phyloP scores from a whole-genome alignment of 2,888 invertebrate species.

The Exephanes ischioxanthus region DNA sequence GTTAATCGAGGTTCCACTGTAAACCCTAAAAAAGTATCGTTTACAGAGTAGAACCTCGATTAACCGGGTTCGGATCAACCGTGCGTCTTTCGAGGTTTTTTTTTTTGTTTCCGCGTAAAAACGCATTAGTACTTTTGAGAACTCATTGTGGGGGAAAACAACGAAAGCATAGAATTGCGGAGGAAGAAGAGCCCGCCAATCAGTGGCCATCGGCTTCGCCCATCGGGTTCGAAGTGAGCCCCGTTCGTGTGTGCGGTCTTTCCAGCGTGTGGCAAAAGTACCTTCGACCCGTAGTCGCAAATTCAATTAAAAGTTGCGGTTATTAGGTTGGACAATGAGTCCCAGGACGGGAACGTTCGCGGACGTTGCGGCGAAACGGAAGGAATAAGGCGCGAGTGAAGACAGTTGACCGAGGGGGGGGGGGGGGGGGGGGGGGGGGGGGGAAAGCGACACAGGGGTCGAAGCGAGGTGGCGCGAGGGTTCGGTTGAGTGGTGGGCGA shows the following conservation, averaged over 20 bases:
- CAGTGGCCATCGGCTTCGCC: not conserved
- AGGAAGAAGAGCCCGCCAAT: not conserved
- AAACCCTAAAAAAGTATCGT: too few relatives aligned
- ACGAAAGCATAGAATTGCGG: not conserved
- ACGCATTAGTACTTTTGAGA: not conserved
- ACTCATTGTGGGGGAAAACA: not conserved
- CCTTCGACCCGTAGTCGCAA: slow-evolving; percentile 79
- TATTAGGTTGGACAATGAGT: slow-evolving; percentile 84
- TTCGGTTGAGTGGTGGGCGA: slow-evolving; percentile 60
- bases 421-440: slow-evolving; percentile 59
- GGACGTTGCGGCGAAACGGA: slow-evolving; percentile 59
- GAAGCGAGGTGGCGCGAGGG: not conserved
- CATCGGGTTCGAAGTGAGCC: not conserved
- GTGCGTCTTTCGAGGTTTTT: too few relatives aligned
- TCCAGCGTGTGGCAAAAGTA: slow-evolving; percentile 71
- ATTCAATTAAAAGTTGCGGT: slow-evolving; percentile 85
- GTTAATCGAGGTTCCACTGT: too few relatives aligned
- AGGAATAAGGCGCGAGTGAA: slow-evolving; percentile 37
- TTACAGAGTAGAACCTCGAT: too few relatives aligned
- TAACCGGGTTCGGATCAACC: too few relatives aligned
- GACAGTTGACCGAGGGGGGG: slow-evolving; percentile 33
- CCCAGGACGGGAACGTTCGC: slow-evolving; percentile 73
- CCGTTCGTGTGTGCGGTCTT: slow-evolving; percentile 52
- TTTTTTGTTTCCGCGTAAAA: too few relatives aligned
- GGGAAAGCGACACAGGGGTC: not conserved